Conservation (phyloP, 1,140 invertebrate species). For the Diachasmimorpha longicaudata region DNA sequence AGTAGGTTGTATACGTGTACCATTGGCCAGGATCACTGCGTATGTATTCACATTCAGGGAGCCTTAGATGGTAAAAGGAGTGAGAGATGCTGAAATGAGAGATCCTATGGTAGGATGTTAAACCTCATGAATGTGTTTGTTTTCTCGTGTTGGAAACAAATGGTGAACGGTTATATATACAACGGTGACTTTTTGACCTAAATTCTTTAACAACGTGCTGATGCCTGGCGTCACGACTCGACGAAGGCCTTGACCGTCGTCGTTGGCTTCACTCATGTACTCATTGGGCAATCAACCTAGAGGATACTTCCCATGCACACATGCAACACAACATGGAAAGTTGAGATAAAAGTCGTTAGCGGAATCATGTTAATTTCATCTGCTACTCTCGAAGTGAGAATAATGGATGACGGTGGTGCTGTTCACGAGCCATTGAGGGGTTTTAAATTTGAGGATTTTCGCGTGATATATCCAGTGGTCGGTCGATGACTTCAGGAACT, state of each 20-base stretch:
- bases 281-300: background rate
- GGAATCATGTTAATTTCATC: background rate
- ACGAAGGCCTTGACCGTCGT: constrained; percentile 37
- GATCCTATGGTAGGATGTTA: background rate
- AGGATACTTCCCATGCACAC: background rate
- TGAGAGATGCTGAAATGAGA: background rate
- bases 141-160: constrained; percentile 29
- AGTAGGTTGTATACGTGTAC: background rate
- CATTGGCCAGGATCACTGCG: background rate
- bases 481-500: too few species aligned
- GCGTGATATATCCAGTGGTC: too few species aligned
- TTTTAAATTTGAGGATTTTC: too few species aligned
- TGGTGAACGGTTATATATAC: constrained; percentile 34
- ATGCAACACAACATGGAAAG: background rate
- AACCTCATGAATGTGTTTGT: background rate
- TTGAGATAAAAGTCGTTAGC: background rate
- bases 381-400: background rate
- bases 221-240: constrained; percentile 32
- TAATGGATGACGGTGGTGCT: background rate
- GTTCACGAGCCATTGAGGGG: background rate
- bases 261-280: background rate
- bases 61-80: background rate
- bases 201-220: constrained; percentile 46
- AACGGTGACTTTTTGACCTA: constrained; percentile 55
- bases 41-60: background rate